A percentile compares a stretch with the other conserved stretches of the same genome.
Evolutionary conservation across 2,888 invertebrate species (phyloP).

Genomic region (Tiliacea aurago): DNA sequence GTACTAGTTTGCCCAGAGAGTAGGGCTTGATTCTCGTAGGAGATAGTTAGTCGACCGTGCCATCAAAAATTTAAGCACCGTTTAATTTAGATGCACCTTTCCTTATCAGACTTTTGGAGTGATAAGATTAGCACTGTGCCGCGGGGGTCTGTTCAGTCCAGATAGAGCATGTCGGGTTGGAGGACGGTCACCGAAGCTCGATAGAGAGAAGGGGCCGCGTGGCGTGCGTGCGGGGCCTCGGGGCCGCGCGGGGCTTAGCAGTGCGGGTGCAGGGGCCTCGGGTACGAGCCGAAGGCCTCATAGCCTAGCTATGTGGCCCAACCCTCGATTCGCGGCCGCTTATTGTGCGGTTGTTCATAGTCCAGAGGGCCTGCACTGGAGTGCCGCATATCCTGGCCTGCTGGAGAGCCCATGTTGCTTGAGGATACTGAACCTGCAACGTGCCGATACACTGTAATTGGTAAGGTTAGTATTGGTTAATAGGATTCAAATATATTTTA

Average conservation of each 20-base stretch:
- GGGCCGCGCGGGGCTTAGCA: constrained; percentile 78
- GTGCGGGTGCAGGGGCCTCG: constrained; percentile 89
- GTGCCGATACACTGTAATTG: constrained; percentile 68
- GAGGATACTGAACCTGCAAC: constrained; percentile 95
- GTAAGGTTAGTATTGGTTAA: constrained; percentile 61
- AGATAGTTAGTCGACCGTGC: constrained; percentile 75
- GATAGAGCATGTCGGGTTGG: constrained; percentile 69
- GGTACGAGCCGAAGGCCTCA: constrained; percentile 88
- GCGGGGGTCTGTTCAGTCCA: constrained; percentile 64
- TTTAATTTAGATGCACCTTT: constrained; percentile 77
- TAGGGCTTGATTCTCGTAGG: constrained; percentile 51
- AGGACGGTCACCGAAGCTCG: constrained; percentile 76
- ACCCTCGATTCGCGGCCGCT: constrained; percentile 97
- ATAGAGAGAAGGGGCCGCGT: constrained; percentile 66
- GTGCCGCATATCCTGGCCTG: constrained; percentile 90
- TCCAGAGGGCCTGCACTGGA: constrained; percentile 83
- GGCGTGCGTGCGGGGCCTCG: constrained; percentile 56
- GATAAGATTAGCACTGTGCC: constrained; percentile 72
- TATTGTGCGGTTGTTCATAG: constrained; percentile 92
- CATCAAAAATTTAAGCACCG: constrained; percentile 78
- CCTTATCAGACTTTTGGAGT: constrained; percentile 76
- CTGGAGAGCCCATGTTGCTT: constrained; percentile 95
- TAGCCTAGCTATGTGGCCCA: constrained; percentile 96
- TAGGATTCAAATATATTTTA: constrained; percentile 40
- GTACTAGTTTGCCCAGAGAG: constrained; percentile 54